Evolutionary conservation across 2,113 vertebrate species (phyloP).

Genomic region (Taurulus bubalis): DNA sequence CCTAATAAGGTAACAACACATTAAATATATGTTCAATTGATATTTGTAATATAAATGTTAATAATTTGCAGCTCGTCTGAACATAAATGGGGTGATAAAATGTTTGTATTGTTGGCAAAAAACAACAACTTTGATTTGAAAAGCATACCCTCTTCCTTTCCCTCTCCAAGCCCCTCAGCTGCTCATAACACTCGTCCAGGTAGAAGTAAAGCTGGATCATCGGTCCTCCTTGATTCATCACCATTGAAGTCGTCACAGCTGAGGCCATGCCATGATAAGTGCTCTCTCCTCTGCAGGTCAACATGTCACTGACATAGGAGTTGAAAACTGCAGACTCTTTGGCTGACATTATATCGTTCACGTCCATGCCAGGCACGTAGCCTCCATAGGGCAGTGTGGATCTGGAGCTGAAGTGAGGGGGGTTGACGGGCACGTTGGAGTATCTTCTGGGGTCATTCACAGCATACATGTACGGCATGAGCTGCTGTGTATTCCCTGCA

Average conservation of each 20-base stretch:
- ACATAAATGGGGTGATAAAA: neutral
- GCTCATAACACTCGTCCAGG: constrained; percentile 87
- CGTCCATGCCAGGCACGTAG: constrained; percentile 53
- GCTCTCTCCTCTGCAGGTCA: constrained; percentile 65
- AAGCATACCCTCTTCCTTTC: constrained; percentile 87
- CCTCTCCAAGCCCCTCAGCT: constrained; percentile 85
- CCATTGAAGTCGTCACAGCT: constrained; percentile 39
- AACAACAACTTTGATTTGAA: neutral
- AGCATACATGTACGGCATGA: constrained; percentile 53
- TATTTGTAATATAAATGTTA: neutral
- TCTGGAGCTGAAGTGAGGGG: constrained; percentile 72
- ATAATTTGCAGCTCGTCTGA: neutral
- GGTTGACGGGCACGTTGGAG: constrained; percentile 25
- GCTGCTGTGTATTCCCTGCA: constrained; percentile 44
- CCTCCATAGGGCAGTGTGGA: constrained; percentile 38
- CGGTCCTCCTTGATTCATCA: constrained; percentile 75
- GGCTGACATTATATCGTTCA: constrained; percentile 64
- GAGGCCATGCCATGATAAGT: constrained; percentile 63
- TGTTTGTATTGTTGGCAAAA: neutral
- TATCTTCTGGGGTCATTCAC: constrained; percentile 59
- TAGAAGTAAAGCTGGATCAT: constrained; percentile 78
- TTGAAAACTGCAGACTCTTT: constrained; percentile 73
- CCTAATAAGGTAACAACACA: neutral
- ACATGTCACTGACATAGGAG: constrained; percentile 68
- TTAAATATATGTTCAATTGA: neutral